Conservation (phyloP, 2,113 vertebrate species). For the Damaliscus lunatus region DNA sequence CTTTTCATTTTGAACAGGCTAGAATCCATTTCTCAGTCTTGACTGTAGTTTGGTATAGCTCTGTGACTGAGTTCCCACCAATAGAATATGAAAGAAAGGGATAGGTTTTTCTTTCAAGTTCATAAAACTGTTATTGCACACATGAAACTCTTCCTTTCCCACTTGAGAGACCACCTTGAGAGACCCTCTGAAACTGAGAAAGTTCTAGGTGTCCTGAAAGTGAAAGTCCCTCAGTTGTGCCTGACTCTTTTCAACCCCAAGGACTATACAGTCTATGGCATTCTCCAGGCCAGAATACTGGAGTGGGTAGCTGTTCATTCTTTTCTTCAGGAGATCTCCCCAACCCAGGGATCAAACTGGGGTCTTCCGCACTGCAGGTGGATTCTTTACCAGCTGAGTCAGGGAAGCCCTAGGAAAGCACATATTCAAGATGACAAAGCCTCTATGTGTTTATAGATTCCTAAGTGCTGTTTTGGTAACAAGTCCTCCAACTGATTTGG, state of each 20-base stretch:
- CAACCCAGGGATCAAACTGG: background rate
- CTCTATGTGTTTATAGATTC: background rate
- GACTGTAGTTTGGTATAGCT: background rate
- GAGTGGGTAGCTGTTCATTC: background rate
- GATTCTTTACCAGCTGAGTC: background rate
- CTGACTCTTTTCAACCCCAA: background rate
- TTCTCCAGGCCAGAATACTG: background rate
- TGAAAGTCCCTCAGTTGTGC: background rate
- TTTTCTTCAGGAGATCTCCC: background rate
- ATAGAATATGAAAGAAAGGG: background rate
- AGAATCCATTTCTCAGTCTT: background rate
- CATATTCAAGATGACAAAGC: background rate
- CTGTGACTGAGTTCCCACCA: background rate
- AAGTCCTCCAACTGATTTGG: background rate
- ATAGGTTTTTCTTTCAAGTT: background rate
- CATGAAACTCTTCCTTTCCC: background rate
- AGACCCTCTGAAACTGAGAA: background rate
- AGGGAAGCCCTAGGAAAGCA: background rate
- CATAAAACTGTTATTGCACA: background rate
- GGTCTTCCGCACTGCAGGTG: fast-evolving
- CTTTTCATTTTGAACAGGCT: background rate
- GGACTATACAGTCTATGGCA: background rate
- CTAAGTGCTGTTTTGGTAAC: background rate
- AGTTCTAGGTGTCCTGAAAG: background rate
- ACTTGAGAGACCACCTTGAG: background rate